phyloP scores from a whole-genome alignment of 1,140 invertebrate genomes.

The Leguminivora glycinivorella region DNA sequence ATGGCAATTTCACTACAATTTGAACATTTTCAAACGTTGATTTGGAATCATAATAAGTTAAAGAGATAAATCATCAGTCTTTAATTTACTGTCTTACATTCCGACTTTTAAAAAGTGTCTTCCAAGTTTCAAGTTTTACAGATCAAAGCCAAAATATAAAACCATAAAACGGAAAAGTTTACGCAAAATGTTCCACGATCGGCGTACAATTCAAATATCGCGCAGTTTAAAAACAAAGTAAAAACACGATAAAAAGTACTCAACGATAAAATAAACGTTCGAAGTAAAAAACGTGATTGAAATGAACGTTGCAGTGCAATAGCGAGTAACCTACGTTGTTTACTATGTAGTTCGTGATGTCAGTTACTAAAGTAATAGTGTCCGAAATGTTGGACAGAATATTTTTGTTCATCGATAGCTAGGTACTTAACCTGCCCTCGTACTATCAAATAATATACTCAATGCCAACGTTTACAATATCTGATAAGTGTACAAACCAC shows the following conservation, averaged over 20 bases:
- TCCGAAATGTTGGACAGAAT: background rate
- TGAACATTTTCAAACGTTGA: too few species aligned
- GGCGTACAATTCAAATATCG: background rate
- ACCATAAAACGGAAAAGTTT: constrained; percentile 18
- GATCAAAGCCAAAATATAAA: constrained; percentile 18
- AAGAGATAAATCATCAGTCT: too few species aligned
- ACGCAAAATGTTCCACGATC: background rate
- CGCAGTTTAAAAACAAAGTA: constrained; percentile 11
- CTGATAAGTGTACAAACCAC: too few species aligned
- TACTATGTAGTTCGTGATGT: background rate
- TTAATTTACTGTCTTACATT: too few species aligned
- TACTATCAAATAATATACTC: too few species aligned
- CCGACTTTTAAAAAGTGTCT: too few species aligned
- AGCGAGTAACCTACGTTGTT: background rate
- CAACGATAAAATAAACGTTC: constrained; percentile 3
- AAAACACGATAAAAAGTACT: background rate
- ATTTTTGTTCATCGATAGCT: too few species aligned
- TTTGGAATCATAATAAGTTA: too few species aligned
- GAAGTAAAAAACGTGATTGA: constrained; percentile 10
- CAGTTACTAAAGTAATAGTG: background rate
- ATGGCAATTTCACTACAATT: too few species aligned
- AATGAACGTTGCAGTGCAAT: background rate
- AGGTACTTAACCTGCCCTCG: too few species aligned
- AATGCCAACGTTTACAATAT: too few species aligned
- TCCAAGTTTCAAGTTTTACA: background rate